Evolutionary conservation across 2,113 vertebrate genomes (phyloP).

Genomic region (Misgurnus mizolepis): DNA sequence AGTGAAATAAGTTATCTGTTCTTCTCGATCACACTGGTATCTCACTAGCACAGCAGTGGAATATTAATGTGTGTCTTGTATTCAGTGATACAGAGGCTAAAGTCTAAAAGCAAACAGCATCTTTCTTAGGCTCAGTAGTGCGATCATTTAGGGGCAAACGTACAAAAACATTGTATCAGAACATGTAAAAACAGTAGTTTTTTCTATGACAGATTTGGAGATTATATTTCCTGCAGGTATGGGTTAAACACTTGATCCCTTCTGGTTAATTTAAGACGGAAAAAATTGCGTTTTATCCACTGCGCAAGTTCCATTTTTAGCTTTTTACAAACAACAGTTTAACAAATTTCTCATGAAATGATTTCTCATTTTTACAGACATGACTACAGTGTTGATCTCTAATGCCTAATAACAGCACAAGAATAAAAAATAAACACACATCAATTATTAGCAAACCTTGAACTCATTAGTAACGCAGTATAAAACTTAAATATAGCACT

Average conservation of each 20-base stretch:
- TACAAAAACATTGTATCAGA: background rate
- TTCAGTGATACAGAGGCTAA: constrained; percentile 8
- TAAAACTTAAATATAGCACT: constrained; percentile 51
- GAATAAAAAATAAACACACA: constrained; percentile 8
- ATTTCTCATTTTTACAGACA: constrained; percentile 47
- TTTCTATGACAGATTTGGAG: background rate
- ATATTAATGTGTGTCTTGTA: constrained; percentile 39
- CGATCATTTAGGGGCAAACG: background rate
- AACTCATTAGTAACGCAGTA: constrained; percentile 35
- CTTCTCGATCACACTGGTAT: constrained; percentile 29
- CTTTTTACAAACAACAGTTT: constrained; percentile 1
- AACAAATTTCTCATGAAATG: constrained; percentile 14
- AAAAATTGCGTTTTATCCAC: constrained; percentile 1
- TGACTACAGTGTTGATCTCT: constrained; percentile 49
- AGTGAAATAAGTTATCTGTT: constrained; percentile 35
- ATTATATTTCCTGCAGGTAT: background rate
- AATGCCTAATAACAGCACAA: constrained; percentile 31
- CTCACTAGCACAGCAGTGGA: constrained; percentile 55
- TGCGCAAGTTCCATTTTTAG: constrained; percentile 5
- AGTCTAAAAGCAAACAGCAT: constrained; percentile 17
- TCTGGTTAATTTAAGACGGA: constrained; percentile 28
- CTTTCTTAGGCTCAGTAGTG: constrained; percentile 35
- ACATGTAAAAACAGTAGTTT: background rate
- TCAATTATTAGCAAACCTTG: constrained; percentile 8
- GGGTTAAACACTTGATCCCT: constrained; percentile 10